These are phyloP conservation scores for Caenorhabditis sp. DNA, from an alignment of 2,888 invertebrate species.

Conservation along the genomic window DNA sequence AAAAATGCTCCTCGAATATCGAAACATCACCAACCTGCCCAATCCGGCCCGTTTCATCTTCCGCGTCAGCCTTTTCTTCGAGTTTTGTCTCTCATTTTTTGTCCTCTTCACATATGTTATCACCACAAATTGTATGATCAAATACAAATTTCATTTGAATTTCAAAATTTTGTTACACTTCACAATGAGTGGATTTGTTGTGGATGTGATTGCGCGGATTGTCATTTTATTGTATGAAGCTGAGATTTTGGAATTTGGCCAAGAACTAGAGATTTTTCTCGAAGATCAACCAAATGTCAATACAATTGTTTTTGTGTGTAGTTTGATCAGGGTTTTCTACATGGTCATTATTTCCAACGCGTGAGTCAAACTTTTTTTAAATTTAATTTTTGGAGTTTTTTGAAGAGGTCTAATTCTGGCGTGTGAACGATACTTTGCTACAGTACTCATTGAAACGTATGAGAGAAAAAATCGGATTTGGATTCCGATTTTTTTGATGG, in stretches of 20 bases:
- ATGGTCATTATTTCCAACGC: background rate
- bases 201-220: background rate
- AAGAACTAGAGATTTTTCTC: no score
- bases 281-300: no score
- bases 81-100: background rate
- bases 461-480: background rate
- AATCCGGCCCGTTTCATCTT: background rate
- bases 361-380: background rate
- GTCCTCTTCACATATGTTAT: background rate
- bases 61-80: background rate
- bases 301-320: background rate
- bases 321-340: background rate
- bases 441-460: background rate
- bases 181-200: background rate
- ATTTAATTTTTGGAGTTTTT: background rate
- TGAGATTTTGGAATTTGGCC: background rate
- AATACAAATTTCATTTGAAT: background rate
- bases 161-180: background rate
- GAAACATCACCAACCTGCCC: background rate
- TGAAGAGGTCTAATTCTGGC: background rate
- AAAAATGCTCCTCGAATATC: background rate
- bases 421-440: background rate
- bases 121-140: background rate
- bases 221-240: background rate
- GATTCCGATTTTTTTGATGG: background rate